phyloP scores from a whole-genome alignment of 1,140 invertebrate genomes.

The Leptinotarsa lineolata region DNA sequence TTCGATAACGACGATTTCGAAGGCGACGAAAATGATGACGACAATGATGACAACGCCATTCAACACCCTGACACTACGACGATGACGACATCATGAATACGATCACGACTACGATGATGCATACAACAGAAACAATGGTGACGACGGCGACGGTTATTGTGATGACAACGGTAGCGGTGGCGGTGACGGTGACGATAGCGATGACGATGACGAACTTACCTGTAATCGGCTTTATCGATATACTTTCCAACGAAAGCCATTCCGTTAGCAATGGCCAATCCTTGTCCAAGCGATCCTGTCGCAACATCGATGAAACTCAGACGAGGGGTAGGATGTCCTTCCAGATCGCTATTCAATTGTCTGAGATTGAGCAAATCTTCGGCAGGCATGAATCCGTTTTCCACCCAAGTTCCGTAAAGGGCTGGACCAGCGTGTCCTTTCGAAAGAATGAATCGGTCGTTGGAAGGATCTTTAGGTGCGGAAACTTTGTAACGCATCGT shows the following conservation, averaged over 20 bases:
- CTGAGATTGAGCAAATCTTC: conserved; percentile 86
- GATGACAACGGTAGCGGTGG: background rate
- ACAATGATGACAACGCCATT: too few relatives aligned
- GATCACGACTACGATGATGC: too few relatives aligned
- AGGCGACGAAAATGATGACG: too few relatives aligned
- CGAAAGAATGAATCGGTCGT: conserved; percentile 95
- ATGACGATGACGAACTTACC: conserved; percentile 59
- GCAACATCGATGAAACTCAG: conserved; percentile 98
- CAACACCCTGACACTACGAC: too few relatives aligned
- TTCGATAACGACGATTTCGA: too few relatives aligned
- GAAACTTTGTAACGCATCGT: conserved; percentile 92
- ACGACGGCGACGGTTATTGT: too few relatives aligned
- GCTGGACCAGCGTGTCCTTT: conserved; percentile 99
- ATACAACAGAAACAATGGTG: too few relatives aligned
- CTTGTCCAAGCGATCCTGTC: conserved; percentile 97
- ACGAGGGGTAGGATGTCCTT: conserved; percentile 97
- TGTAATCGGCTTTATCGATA: conserved; percentile 88
- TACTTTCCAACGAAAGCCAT: conserved; percentile 99
- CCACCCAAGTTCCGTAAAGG: conserved; percentile 97
- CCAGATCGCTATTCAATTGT: conserved; percentile 92
- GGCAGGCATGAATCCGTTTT: conserved; percentile 88
- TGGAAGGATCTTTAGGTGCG: conserved; percentile 81
- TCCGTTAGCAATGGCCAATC: conserved; percentile 92
- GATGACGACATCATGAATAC: too few relatives aligned
- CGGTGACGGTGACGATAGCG: background rate